Evolutionary conservation across 1,140 invertebrate genomes (phyloP), one percentile per base, ranked within the genome.

Genomic region (Achatina immaculata): DNA sequence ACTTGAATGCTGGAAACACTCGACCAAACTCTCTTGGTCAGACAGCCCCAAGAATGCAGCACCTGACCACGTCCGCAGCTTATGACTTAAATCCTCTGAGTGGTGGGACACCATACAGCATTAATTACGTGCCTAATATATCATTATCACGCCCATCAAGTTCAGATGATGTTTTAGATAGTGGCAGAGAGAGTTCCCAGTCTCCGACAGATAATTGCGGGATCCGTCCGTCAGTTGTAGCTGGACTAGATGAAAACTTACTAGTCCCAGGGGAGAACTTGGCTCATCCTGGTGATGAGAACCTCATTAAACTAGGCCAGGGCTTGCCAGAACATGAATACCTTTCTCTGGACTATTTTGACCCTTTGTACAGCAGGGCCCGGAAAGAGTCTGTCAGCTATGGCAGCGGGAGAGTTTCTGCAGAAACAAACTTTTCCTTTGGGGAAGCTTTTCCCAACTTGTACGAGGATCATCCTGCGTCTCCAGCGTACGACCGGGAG

Each of bases 261-360:
- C 62, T 45, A n/a, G 55, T 65, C 14, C 28, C 74, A 62, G 55
- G 42, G 21, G 72, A 11, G n/a, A 62, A 48, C 66, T 43, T 1
- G 34, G 76, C 71, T 55, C 83, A 43, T 62, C 66, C 28, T 66
- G 79, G n/a, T 73, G 79, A 80, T 62, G 77, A 42, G 36, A 69
- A 81, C 31, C 79, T 80, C 28, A 80, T 69, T 40, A 73, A 80
- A 28, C 42, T 75, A 51, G 43, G 65, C 19, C 34, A 9, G n/a
- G 36, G 45, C 38, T 78, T 75, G 36, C 77, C 85, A 19, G 88
- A 89, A 65, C 85, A 86, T 62, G 88, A 89, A 48, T 89, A 89
- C 77, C 83, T 89, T 36, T 88, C 88, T 43, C 76, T 89, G 66
- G 85, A 88, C 51, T 87, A 83, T 48, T 89, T 89, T 86, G 88